Conservation (phyloP, 2,888 invertebrate genomes). For the Hipparchia sbordonii region DNA sequence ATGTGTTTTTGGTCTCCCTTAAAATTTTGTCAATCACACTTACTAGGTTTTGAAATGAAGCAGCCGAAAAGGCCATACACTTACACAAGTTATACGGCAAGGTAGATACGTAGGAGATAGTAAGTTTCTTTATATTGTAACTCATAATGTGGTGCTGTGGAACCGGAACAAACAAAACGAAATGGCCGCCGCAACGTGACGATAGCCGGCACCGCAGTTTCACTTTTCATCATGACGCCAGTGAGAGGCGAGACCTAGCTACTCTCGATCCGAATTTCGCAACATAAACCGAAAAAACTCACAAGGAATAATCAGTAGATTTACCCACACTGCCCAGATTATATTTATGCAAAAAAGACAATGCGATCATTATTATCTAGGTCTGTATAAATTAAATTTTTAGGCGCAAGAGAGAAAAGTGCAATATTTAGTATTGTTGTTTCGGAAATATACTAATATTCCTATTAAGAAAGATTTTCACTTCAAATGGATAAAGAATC, state of each 20-base stretch:
- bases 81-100: not conserved
- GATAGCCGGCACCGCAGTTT: constrained; percentile 72
- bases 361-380: not conserved
- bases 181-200: constrained; percentile 68
- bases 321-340: constrained; percentile 10
- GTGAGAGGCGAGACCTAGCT: constrained; percentile 74
- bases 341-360: not conserved
- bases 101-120: constrained; percentile 3
- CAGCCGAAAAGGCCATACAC: not conserved
- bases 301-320: constrained; percentile 37
- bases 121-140: constrained; percentile 33
- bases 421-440: not conserved
- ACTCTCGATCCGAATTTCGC: constrained; percentile 76
- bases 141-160: constrained; percentile 54
- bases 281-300: constrained; percentile 66
- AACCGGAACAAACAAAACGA: constrained; percentile 76
- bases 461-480: not conserved
- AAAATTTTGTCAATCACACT: no score
- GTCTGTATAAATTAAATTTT: not conserved
- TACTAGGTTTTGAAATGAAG: no score
- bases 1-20: no score
- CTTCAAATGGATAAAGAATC: not conserved
- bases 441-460: not conserved
- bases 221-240: constrained; percentile 77
- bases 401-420: not conserved